phyloP scores from a whole-genome alignment of 2,113 vertebrate genomes.

The Elanus axillaris region DNA sequence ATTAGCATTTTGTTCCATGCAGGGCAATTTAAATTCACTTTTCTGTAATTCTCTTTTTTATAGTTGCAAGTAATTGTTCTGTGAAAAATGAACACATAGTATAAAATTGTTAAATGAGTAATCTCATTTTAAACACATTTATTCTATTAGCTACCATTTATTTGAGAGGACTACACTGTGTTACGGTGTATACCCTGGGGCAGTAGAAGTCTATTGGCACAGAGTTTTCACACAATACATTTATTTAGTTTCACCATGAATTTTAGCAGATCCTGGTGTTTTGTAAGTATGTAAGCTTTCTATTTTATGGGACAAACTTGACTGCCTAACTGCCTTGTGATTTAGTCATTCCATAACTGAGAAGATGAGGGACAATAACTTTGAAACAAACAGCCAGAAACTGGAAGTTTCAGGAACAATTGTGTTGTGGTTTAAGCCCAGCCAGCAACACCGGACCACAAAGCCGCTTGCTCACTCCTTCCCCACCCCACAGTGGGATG shows the following conservation, averaged over 20 bases:
- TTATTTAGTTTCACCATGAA: neutral
- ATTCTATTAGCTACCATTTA: neutral
- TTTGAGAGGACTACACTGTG: neutral
- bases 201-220: neutral
- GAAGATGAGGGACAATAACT: neutral
- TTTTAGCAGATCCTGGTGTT: neutral
- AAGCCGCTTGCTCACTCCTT: too few species aligned
- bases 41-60: neutral
- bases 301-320: neutral
- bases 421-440: too few species aligned
- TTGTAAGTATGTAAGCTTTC: neutral
- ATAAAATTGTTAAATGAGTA: neutral
- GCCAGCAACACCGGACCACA: too few species aligned
- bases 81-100: neutral
- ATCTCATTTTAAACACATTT: neutral
- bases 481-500: too few species aligned
- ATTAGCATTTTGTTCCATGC: neutral
- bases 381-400: neutral
- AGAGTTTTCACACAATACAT: neutral
- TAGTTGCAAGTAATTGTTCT: neutral
- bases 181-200: neutral
- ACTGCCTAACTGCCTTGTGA: neutral
- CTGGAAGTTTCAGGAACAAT: neutral
- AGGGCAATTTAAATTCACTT: conserved; percentile 13
- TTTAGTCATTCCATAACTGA: neutral